Evolutionary conservation across 92 coral and sea anemone genomes (phyloP).

Genomic region (Epizoanthus ramosus): DNA sequence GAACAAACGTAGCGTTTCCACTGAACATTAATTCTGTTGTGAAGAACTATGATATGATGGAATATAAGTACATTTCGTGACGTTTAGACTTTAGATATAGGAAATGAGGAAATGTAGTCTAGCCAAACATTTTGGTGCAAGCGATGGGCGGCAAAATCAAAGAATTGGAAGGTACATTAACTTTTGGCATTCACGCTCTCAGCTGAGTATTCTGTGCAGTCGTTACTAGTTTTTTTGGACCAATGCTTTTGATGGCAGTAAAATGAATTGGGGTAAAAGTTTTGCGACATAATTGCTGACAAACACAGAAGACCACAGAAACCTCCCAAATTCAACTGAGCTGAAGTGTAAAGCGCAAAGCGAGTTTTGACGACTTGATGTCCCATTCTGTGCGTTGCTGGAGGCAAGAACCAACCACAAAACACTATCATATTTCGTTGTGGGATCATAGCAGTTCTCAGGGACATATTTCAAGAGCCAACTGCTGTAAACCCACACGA

Average conservation of each 20-base stretch:
- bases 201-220: background rate
- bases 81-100: background rate
- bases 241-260: background rate
- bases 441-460: slow-evolving; percentile 12
- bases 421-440: slow-evolving; percentile 24
- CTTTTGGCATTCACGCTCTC: slow-evolving; percentile 2
- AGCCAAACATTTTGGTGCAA: background rate
- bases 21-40: background rate
- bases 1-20: background rate
- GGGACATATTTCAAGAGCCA: slow-evolving; percentile 20
- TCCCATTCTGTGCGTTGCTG: slow-evolving; percentile 11
- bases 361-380: background rate
- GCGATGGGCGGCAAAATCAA: slow-evolving; percentile 37
- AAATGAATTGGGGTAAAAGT: background rate
- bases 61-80: background rate
- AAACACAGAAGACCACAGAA: background rate
- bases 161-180: slow-evolving; percentile 18
- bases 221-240: background rate
- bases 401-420: slow-evolving; percentile 16
- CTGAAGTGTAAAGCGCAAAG: background rate
- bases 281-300: background rate
- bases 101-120: background rate
- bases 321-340: slow-evolving; percentile 1
- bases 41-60: background rate
- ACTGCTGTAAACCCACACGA: slow-evolving; percentile 7